A percentile compares a stretch with the other conserved stretches of the same genome.
These are phyloP conservation scores for Lasioglossum figueresi DNA, from an alignment of 2,888 invertebrate genomes.

Conservation along the genomic window DNA sequence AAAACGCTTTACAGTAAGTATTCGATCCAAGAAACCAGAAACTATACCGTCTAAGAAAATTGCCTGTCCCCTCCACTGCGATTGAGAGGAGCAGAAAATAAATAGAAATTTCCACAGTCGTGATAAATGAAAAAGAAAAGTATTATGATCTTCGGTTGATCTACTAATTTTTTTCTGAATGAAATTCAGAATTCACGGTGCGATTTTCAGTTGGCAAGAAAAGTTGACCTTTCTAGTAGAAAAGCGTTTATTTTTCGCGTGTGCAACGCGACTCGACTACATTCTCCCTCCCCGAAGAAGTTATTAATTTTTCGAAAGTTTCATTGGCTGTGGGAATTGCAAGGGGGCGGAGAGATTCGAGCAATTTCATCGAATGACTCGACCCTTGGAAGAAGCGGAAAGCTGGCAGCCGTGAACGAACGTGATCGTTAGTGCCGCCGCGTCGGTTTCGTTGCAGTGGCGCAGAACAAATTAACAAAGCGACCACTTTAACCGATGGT, in stretches of 20 bases:
- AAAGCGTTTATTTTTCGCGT: background rate
- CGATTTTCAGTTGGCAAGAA: background rate
- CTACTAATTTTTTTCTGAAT: background rate
- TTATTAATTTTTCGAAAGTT: constrained; percentile 8
- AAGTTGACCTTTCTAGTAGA: background rate
- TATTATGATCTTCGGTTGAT: background rate
- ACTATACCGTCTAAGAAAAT: too few species aligned
- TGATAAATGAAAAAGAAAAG: background rate
- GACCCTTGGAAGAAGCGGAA: constrained; percentile 12
- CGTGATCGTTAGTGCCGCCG: constrained; percentile 25
- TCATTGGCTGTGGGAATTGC: background rate
- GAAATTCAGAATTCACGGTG: background rate
- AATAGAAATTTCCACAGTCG: background rate
- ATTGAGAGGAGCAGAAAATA: background rate
- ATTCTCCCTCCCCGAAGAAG: background rate
- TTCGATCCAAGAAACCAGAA: too few species aligned
- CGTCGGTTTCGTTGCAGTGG: constrained; percentile 29
- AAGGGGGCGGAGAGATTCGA: background rate
- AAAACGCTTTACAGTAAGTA: background rate
- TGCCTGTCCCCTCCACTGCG: too few species aligned
- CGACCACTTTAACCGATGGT: constrained; percentile 44
- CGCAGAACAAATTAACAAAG: constrained; percentile 52
- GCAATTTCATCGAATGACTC: constrained; percentile 40
- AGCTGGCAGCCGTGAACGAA: constrained; percentile 1
- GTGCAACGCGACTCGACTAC: background rate